A percentile compares a stretch with the other conserved stretches of the same genome.
phyloP scores from a whole-genome alignment of 2,113 vertebrate genomes.

The Bungarus multicinctus region DNA sequence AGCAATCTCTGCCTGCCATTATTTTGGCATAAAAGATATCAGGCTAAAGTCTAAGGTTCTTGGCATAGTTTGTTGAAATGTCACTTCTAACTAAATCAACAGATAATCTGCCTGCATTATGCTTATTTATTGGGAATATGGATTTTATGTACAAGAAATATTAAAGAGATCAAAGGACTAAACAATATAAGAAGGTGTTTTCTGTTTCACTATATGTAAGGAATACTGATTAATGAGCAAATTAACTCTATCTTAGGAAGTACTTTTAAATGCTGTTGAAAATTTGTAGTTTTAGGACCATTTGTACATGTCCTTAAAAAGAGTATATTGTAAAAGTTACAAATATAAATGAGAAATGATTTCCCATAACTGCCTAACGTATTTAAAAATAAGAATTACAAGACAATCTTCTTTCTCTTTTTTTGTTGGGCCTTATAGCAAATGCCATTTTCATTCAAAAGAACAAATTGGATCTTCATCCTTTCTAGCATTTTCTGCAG shows the following conservation, averaged over 20 bases:
- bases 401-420: not conserved
- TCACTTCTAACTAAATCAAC: not conserved
- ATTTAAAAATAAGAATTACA: constrained; percentile 23
- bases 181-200: constrained; percentile 26
- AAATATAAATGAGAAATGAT: not conserved
- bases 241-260: constrained; percentile 15
- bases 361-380: not conserved
- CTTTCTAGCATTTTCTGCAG: constrained; percentile 34
- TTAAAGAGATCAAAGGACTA: not conserved
- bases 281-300: constrained; percentile 48
- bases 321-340: constrained; percentile 29
- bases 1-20: not conserved
- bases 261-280: constrained; percentile 13
- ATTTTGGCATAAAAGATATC: not conserved
- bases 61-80: not conserved
- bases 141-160: constrained; percentile 10
- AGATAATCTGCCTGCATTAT: not conserved
- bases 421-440: constrained; percentile 35
- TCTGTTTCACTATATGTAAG: constrained; percentile 33
- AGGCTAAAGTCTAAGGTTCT: not conserved
- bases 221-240: constrained; percentile 33
- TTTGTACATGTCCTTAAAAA: constrained; percentile 29
- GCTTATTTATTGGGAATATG: not conserved
- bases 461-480: constrained; percentile 20
- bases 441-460: constrained; percentile 36